Evolutionary conservation across 1,140 invertebrate species (phyloP).

Genomic region (Musca vetustissima): DNA sequence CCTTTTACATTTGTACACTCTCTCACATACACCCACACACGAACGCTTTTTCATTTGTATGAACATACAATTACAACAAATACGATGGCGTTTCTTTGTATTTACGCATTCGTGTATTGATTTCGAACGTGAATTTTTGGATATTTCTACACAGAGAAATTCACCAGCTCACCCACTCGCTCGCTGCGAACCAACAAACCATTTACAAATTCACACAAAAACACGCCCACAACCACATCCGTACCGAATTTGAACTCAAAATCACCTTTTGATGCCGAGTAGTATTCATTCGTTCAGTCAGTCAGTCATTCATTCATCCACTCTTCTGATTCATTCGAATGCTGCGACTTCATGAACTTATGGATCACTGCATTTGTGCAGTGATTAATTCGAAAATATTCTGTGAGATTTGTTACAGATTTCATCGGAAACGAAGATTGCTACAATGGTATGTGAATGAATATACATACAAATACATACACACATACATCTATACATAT

Average conservation of each 20-base stretch:
- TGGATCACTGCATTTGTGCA: slow-evolving; percentile 13
- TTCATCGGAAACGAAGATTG: background rate
- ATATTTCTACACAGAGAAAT: too few species aligned
- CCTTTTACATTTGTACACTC: too few species aligned
- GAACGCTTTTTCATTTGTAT: background rate
- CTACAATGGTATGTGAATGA: too few species aligned
- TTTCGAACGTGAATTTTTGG: slow-evolving; percentile 17
- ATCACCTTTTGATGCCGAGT: background rate
- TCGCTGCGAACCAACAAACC: too few species aligned
- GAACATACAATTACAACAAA: background rate
- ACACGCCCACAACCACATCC: background rate
- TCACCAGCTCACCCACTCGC: background rate
- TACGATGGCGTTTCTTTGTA: background rate
- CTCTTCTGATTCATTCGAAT: too few species aligned
- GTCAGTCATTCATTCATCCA: background rate
- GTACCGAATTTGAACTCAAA: background rate
- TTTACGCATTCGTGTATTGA: slow-evolving; percentile 20
- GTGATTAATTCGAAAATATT: slow-evolving; percentile 22
- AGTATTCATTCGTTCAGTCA: background rate
- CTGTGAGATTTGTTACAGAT: slow-evolving; percentile 12
- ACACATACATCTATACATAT: too few species aligned
- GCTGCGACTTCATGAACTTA: slow-evolving; percentile 17
- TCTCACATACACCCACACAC: too few species aligned
- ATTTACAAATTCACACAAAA: background rate
- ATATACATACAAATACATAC: too few species aligned